Percentiles rank a stretch among this genome's conserved stretches.
Conservation (phyloP, 2,797 vertebrate genomes). For the Luscinia luscinia region DNA sequence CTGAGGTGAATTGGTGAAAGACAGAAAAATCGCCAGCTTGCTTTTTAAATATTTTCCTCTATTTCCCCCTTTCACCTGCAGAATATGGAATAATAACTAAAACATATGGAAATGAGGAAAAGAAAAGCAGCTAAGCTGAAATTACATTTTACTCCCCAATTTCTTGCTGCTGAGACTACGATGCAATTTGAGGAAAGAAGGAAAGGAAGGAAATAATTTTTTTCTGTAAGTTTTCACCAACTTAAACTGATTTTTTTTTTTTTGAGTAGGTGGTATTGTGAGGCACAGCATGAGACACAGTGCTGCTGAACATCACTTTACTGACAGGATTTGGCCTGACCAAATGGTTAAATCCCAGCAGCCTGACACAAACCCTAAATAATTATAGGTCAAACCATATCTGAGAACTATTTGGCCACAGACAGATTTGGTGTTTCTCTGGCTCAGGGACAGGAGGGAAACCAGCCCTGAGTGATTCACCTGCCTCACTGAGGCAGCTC, state of each 20-base stretch:
- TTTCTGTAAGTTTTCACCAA: not conserved
- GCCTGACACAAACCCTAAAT: not conserved
- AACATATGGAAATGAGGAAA: not conserved
- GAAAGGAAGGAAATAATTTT: not conserved
- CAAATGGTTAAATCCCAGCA: not conserved
- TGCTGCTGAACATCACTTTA: not conserved
- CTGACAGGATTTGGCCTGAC: not conserved
- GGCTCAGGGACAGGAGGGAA: not conserved
- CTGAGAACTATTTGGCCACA: not conserved
- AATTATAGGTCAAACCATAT: not conserved
- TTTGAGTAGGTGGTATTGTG: not conserved
- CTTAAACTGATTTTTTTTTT: not conserved
- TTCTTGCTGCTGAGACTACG: not conserved
- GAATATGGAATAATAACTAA: not conserved
- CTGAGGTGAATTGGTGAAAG: not conserved
- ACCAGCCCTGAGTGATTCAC: not conserved
- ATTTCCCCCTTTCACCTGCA: not conserved
- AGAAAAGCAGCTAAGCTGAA: not conserved
- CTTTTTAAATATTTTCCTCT: not conserved
- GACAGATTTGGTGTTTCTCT: not conserved
- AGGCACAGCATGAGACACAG: not conserved
- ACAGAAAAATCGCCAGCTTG: not conserved
- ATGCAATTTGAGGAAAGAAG: not conserved
- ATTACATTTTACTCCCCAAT: not conserved
- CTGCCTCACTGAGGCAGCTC: not conserved